These are phyloP conservation scores for Tridacna crocea DNA, from an alignment of 2,888 invertebrate genomes.

Conservation along the genomic window DNA sequence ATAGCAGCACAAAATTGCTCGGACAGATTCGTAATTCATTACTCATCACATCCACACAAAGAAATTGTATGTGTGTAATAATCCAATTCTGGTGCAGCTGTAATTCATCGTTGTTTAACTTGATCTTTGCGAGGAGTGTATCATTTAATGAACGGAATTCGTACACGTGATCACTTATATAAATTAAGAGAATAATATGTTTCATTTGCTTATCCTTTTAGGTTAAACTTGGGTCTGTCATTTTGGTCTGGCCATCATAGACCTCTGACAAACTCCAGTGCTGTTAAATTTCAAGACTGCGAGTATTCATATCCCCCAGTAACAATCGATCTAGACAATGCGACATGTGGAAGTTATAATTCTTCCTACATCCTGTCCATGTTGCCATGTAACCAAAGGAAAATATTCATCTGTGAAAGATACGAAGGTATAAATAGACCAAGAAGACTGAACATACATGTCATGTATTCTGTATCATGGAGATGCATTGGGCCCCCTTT, in stretches of 20 bases:
- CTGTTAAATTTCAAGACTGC: conserved; percentile 34
- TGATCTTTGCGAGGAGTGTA: too few species aligned
- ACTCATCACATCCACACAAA: too few species aligned
- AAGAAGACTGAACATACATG: background rate
- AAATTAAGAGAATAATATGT: too few species aligned
- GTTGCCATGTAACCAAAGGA: conserved; percentile 9
- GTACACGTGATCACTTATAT: too few species aligned
- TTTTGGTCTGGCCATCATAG: conserved; percentile 32
- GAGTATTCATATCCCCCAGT: background rate
- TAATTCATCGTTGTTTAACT: too few species aligned
- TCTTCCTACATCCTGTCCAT: background rate
- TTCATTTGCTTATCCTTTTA: background rate
- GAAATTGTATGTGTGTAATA: too few species aligned
- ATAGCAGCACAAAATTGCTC: too few species aligned
- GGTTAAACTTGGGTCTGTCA: background rate
- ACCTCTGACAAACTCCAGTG: conserved; percentile 11
- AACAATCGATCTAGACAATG: background rate
- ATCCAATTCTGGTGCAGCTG: too few species aligned
- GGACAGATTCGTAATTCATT: too few species aligned
- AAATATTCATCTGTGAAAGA: conserved; percentile 31
- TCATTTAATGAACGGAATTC: too few species aligned
- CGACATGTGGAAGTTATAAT: conserved; percentile 8
- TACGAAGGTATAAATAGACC: conserved; percentile 27
- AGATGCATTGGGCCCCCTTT: too few species aligned
- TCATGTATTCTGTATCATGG: too few species aligned